phyloP scores from a whole-genome alignment of 1,140 invertebrate genomes.

The Euglossa dilemma region DNA sequence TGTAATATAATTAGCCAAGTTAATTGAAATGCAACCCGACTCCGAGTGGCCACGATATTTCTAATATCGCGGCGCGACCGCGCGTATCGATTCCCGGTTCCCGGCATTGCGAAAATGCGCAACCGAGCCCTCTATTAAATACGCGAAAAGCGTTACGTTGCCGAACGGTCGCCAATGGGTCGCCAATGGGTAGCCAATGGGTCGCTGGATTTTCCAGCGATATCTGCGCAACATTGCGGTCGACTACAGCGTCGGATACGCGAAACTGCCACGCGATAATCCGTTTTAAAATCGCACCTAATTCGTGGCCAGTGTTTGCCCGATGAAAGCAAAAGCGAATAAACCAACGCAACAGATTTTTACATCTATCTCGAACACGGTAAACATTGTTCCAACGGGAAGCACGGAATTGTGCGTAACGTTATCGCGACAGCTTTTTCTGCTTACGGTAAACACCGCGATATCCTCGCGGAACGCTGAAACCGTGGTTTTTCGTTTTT shows the following conservation, averaged over 20 bases:
- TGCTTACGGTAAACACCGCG: neutral
- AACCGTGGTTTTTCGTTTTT: neutral
- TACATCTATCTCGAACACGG: neutral
- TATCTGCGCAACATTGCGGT: slow-evolving; percentile 10
- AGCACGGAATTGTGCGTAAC: neutral
- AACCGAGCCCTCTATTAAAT: neutral
- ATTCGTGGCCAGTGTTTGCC: neutral
- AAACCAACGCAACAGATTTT: neutral
- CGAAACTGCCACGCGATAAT: neutral
- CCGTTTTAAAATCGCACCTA: neutral
- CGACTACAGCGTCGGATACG: neutral
- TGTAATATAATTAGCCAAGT: neutral
- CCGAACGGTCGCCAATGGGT: too few species aligned
- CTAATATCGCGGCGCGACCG: neutral
- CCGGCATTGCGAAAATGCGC: neutral
- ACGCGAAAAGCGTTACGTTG: neutral
- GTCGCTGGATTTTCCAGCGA: neutral
- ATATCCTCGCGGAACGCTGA: neutral
- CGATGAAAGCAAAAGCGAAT: neutral
- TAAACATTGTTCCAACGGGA: neutral
- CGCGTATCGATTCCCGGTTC: neutral
- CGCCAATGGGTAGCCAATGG: too few species aligned
- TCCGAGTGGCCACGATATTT: neutral
- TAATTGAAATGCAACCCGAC: neutral
- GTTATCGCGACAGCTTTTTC: neutral